A percentile compares a stretch with the other conserved stretches of the same genome.
Conservation (phyloP, 2,888 invertebrate species). For the Therioaphis trifolii region DNA sequence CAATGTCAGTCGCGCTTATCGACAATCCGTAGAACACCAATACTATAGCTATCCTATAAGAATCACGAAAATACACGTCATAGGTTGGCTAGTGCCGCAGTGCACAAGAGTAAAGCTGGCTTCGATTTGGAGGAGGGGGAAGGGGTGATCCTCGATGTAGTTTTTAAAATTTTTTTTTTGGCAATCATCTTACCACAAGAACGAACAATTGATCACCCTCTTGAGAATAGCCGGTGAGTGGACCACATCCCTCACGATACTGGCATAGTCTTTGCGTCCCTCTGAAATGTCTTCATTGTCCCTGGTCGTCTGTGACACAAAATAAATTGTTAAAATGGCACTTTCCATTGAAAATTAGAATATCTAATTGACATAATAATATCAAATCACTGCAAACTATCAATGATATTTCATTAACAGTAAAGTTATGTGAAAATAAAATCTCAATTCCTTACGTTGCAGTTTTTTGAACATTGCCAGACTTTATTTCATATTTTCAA, state of each 20-base stretch:
- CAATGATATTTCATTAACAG: too few relatives aligned
- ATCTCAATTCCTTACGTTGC: too few relatives aligned
- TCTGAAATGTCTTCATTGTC: neutral
- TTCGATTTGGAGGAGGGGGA: neutral
- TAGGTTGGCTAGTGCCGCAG: too few relatives aligned
- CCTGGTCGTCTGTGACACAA: neutral
- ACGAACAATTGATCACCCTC: constrained; percentile 36
- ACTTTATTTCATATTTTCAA: too few relatives aligned
- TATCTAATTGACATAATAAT: too few relatives aligned
- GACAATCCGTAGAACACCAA: constrained; percentile 82
- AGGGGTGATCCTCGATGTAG: neutral
- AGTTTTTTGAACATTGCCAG: too few relatives aligned
- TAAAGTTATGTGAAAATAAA: too few relatives aligned
- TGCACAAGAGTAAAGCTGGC: neutral
- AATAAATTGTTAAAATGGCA: too few relatives aligned
- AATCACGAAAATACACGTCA: too few relatives aligned
- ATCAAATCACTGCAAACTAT: too few relatives aligned
- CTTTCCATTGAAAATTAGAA: too few relatives aligned
- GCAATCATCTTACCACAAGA: constrained; percentile 26
- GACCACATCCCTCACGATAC: constrained; percentile 20
- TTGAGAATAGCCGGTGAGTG: constrained; percentile 24
- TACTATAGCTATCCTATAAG: constrained; percentile 78
- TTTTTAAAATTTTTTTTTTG: neutral
- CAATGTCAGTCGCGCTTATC: constrained; percentile 79
- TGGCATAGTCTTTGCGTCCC: neutral